Conservation (phyloP, 2,888 invertebrate genomes). For the Amiota minor region DNA sequence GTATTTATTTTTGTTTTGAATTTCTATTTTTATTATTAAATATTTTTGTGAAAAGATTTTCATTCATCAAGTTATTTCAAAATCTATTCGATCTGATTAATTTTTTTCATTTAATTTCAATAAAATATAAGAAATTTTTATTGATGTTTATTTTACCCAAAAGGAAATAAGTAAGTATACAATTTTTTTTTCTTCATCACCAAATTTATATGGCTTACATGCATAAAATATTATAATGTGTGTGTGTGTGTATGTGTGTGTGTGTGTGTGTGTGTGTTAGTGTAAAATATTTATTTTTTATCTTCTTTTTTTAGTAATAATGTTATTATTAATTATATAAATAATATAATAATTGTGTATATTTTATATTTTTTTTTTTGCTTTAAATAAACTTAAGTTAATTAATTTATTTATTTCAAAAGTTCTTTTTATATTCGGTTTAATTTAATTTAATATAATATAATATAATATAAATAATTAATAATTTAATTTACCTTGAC, state of each 20-base stretch:
- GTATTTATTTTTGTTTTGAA: slow-evolving; percentile 8
- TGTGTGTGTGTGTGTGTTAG: slow-evolving; percentile 31
- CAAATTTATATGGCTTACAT: not conserved
- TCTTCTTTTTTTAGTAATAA: slow-evolving; percentile 50
- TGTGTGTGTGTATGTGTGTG: slow-evolving; percentile 24
- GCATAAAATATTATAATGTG: slow-evolving; percentile 33
- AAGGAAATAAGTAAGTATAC: not conserved
- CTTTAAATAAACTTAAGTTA: slow-evolving; percentile 26
- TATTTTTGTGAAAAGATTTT: not conserved
- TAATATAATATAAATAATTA: slow-evolving; percentile 22
- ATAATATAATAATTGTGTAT: slow-evolving; percentile 28
- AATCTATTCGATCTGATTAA: too few species aligned
- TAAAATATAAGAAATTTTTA: too few species aligned
- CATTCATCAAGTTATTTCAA: not conserved
- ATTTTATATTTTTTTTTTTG: slow-evolving; percentile 35
- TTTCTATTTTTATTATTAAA: not conserved
- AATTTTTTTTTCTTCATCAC: not conserved
- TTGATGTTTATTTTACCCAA: too few species aligned
- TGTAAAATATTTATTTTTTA: slow-evolving; percentile 22
- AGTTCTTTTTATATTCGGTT: not conserved
- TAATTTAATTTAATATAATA: not conserved
- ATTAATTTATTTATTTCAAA: too few species aligned
- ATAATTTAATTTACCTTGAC: slow-evolving; percentile 56
- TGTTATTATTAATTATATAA: slow-evolving; percentile 37
- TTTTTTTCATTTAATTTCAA: too few species aligned